Evolutionary conservation across 1,140 invertebrate genomes (phyloP).

Genomic region (Artemia franciscana): DNA sequence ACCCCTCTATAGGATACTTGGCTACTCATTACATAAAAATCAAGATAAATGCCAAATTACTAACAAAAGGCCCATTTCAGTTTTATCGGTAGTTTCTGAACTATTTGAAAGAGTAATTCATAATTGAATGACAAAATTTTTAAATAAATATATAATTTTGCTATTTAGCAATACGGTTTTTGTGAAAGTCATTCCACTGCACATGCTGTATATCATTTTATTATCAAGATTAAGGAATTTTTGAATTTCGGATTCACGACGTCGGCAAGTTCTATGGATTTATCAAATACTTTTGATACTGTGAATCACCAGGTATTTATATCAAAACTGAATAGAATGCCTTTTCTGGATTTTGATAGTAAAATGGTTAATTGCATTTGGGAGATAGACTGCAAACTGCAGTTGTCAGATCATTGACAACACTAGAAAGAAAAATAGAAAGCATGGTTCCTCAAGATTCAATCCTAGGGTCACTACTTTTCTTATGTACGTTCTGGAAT

Average conservation of each 20-base stretch:
- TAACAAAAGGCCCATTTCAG: too few relatives aligned
- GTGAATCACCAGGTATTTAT: background rate
- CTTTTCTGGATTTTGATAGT: background rate
- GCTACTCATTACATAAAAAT: too few relatives aligned
- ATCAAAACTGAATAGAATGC: background rate
- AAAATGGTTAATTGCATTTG: background rate
- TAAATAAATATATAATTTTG: background rate
- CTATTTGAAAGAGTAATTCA: background rate
- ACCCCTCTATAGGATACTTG: too few relatives aligned
- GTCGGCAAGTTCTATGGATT: background rate
- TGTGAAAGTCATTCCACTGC: background rate
- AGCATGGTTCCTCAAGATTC: background rate
- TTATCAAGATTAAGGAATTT: background rate
- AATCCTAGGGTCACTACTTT: background rate
- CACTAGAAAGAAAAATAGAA: background rate
- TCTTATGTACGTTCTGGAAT: background rate
- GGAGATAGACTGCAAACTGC: background rate
- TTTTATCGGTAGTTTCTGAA: background rate
- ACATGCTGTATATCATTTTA: background rate
- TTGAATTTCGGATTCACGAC: background rate
- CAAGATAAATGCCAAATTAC: too few relatives aligned
- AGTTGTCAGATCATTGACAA: background rate
- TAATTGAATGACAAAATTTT: background rate
- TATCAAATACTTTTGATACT: background rate
- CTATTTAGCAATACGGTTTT: background rate